These are phyloP conservation scores for Drosophila bipectinata DNA, from an alignment of 1,140 invertebrate genomes.

Conservation along the genomic window DNA sequence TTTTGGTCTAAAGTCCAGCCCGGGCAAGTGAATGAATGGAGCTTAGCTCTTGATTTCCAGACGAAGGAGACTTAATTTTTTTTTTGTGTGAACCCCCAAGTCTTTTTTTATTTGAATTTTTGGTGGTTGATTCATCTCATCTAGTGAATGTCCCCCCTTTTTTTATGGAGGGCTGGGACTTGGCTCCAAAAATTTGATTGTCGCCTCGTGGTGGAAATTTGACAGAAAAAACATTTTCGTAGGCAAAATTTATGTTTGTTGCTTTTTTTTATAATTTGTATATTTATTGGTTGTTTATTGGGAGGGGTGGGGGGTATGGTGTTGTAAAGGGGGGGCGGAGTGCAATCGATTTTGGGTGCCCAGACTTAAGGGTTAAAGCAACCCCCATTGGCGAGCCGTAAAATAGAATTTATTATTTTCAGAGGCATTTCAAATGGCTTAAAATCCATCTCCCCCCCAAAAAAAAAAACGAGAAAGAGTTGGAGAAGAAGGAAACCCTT, in stretches of 20 bases:
- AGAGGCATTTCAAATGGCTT: conserved; percentile 6
- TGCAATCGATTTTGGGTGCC: not conserved
- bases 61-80: conserved; percentile 27
- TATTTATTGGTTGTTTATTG: conserved; percentile 44
- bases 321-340: no score
- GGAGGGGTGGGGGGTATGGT: no score
- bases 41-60: conserved; percentile 52
- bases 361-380: conserved; percentile 26
- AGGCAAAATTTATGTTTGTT: conserved; percentile 59
- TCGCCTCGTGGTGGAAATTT: conserved; percentile 72
- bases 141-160: not conserved
- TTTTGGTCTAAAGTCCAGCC: conserved; percentile 2
- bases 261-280: conserved; percentile 62
- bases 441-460: conserved; percentile 23
- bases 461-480: no score
- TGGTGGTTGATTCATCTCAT: conserved; percentile 39
- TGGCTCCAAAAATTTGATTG: conserved; percentile 63
- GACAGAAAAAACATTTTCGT: conserved; percentile 69
- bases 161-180: conserved; percentile 18
- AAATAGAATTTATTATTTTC: conserved; percentile 76
- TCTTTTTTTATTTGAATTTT: not conserved
- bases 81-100: not conserved
- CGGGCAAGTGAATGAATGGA: conserved; percentile 39
- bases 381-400: conserved; percentile 58
- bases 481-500: not conserved